Conservation (phyloP, 1,140 invertebrate species). For the Monochamus saltuarius region DNA sequence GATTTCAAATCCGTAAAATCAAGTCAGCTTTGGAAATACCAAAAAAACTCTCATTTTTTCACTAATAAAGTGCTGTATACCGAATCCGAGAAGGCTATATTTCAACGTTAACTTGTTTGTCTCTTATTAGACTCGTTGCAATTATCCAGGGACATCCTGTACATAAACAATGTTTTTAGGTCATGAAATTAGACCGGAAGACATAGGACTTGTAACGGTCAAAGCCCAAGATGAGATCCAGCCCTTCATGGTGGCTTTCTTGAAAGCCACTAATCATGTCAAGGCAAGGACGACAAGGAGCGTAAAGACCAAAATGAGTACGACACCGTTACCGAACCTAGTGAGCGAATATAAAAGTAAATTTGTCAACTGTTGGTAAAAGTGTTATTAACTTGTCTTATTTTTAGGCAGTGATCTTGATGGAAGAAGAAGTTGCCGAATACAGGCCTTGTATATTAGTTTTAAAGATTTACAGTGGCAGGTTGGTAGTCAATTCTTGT, state of each 20-base stretch:
- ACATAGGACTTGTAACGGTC: conserved; percentile 77
- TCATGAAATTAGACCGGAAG: conserved; percentile 77
- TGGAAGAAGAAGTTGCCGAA: conserved; percentile 73
- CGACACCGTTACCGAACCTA: conserved; percentile 50
- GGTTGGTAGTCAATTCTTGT: conserved; percentile 52
- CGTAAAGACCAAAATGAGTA: conserved; percentile 56
- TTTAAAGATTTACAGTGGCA: conserved; percentile 90
- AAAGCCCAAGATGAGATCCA: conserved; percentile 78
- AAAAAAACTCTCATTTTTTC: too few relatives aligned
- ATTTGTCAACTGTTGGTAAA: background rate
- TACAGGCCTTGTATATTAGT: conserved; percentile 86
- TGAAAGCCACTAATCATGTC: conserved; percentile 63
- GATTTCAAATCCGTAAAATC: too few relatives aligned
- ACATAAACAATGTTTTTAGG: conserved; percentile 57
- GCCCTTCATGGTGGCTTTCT: conserved; percentile 86
- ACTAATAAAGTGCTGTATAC: too few relatives aligned
- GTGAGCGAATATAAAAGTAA: conserved; percentile 16
- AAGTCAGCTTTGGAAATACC: too few relatives aligned
- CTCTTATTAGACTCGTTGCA: too few relatives aligned
- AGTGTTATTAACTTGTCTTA: background rate
- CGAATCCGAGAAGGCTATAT: too few relatives aligned
- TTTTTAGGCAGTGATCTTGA: conserved; percentile 16
- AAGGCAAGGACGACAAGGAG: conserved; percentile 55
- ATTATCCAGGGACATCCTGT: too few relatives aligned
- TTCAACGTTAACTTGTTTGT: too few relatives aligned